Base-by-base conservation (phyloP, 2,113 vertebrate genomes). In the Corydoras maculifer region DNA sequence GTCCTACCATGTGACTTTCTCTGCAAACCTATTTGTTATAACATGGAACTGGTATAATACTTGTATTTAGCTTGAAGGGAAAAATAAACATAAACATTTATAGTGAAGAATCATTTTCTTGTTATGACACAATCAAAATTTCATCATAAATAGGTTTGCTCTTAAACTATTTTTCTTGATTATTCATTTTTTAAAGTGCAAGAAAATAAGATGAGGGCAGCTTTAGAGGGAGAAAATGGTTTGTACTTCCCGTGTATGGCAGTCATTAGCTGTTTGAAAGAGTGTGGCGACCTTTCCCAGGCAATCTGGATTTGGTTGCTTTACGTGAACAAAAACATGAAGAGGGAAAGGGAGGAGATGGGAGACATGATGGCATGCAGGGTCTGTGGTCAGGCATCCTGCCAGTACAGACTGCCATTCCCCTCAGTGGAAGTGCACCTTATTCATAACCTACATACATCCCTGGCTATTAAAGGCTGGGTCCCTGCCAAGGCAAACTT, bases 401-500 rank as follows among this genome's bases (percentile, higher is more conserved):
- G 81, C 79, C 82, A 81, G 78, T 25, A 9, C 65, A 57, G 59
- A 77, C 78, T 72, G 65, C 78, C 53, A 76, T 66, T 65, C 62
- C 68, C 70, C 71, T 62, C 54, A 59, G 79, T 77, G 74, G 68
- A 82, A 80, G 79, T 80, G 79, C 78, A 83, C 77, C 82, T 81
- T 79, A 80, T 81, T 83, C 82, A 81, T 79, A 83, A 81, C 78
- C 82, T 81, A 79, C 79, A 81, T 70, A 75, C 70, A 75, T 80
- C 68, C 75, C 67, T 30, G 81, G 84, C 84, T 86, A 87, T 89
- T 87, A 88, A 78, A 75, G 77, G 78, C 85, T 88, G 88, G 89
- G 83, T 75, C 79, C 70, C 83, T 83, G 87, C 89, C 88, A 90
- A 89, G 86, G 78, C 81, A 87, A 89, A 88, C 88, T 88, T 82